Base-by-base conservation (phyloP, 2,888 invertebrate genomes). In the Junonia oenone region DNA sequence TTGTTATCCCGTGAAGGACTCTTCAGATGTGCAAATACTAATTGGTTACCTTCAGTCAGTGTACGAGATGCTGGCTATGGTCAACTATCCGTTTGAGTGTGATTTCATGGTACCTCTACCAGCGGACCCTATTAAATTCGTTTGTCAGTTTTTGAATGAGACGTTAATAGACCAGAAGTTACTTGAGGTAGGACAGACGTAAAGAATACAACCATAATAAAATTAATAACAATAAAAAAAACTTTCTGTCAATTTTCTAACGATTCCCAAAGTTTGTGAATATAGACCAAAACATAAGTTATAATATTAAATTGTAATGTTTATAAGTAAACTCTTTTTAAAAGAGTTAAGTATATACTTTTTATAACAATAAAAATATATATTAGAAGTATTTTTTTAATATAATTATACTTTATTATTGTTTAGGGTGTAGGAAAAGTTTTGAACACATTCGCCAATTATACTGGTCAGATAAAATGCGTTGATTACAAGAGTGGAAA, bases 81-180 rank as follows among this genome's bases (percentile, higher is more conserved):
- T 95, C 13, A 96, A 99, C 86, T 99, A 99, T 81, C 99, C 99
- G 0, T 99, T 98, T 76, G 86, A 94, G 0, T 93, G 95, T 0
- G 92, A 93, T 69, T 99, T 99, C 78, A 83, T 99, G 49, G 91
- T 93, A 46, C 93, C 94, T 0, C 75, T 99, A 19, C 98, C 99
- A 0, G 96, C 94, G 0, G 92, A 96, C 81, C 99, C 99, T 0
- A 94, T 99, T 29, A 84, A 91, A 40, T 88, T 87, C 29, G 91
- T 92, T 62, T 94, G 94, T 69, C 86, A 88, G 56, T 91, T 91
- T 64, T 71, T 94, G 0, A 83, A 76, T 1, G 77, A 91, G 45
- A 75, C 75, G 0, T 63, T 91, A 46, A 76, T 79, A 31, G 92
- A 91, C 4, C 82, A 91, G 55, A 72, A 83, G 1, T 81, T 95